Conservation (phyloP, 1,140 invertebrate genomes). For the Delia radicum region DNA sequence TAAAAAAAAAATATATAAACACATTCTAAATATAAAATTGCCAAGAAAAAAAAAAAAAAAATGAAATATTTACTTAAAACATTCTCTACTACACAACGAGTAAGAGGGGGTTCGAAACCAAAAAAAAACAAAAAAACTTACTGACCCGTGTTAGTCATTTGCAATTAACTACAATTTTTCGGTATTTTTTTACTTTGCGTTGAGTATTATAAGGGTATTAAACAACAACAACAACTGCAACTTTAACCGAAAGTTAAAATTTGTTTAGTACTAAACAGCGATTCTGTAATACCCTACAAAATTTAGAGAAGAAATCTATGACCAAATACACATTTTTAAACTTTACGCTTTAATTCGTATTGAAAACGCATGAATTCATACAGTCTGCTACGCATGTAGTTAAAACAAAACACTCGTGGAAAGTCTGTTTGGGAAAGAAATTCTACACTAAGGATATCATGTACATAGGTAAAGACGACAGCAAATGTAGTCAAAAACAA, state of each 20-base stretch:
- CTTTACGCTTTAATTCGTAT: too few species aligned
- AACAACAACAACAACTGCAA: not conserved
- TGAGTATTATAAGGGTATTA: not conserved
- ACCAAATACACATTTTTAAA: too few species aligned
- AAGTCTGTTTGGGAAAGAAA: too few species aligned
- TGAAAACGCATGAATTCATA: too few species aligned
- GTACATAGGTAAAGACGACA: too few species aligned
- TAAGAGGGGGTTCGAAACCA: not conserved
- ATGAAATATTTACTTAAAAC: not conserved
- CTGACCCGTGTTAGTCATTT: slow-evolving; percentile 1
- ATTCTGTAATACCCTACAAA: not conserved
- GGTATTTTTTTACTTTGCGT: not conserved
- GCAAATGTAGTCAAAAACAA: too few species aligned
- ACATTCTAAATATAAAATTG: not conserved
- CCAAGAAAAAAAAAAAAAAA: not conserved
- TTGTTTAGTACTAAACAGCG: not conserved
- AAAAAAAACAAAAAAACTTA: not conserved
- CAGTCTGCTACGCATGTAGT: too few species aligned
- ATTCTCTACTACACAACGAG: not conserved
- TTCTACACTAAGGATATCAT: too few species aligned
- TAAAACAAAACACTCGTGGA: too few species aligned
- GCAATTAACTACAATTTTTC: not conserved
- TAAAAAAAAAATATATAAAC: not conserved
- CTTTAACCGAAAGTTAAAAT: not conserved
- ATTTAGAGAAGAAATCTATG: too few species aligned